Percentiles rank a stretch among this genome's conserved stretches.
Conservation (phyloP, 2,888 invertebrate genomes). For the Ornithoptera priamus region DNA sequence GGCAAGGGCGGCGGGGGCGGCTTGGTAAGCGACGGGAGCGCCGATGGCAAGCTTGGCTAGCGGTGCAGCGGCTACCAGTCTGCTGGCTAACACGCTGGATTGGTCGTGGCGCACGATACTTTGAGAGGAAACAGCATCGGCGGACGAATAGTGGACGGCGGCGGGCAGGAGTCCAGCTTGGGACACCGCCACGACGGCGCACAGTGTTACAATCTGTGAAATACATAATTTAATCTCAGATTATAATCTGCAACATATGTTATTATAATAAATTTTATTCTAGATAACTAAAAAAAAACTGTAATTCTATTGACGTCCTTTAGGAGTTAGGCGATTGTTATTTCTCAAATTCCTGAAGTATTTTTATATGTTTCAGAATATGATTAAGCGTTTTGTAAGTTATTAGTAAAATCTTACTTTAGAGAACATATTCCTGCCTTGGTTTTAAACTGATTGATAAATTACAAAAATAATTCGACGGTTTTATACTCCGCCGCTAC, state of each 20-base stretch:
- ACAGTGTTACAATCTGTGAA: constrained; percentile 42
- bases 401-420: constrained; percentile 8
- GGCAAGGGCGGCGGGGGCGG: constrained; percentile 35
- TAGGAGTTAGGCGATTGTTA: too few species aligned
- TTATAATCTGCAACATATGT: background rate
- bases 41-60: constrained; percentile 38
- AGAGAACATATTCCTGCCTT: constrained; percentile 20
- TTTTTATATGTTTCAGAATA: too few species aligned
- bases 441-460: constrained; percentile 12
- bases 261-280: background rate
- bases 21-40: constrained; percentile 47
- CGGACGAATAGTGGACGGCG: constrained; percentile 57
- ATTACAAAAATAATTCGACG: constrained; percentile 10
- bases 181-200: constrained; percentile 44
- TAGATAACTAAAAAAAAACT: background rate
- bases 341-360: too few species aligned
- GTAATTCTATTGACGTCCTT: too few species aligned
- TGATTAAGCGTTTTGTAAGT: too few species aligned
- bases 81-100: constrained; percentile 44
- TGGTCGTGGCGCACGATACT: constrained; percentile 58
- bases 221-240: background rate
- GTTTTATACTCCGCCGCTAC: constrained; percentile 14
- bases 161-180: constrained; percentile 49
- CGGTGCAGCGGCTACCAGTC: constrained; percentile 41
- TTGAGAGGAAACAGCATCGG: constrained; percentile 56